A percentile compares a stretch with the other conserved stretches of the same genome.
phyloP scores from a whole-genome alignment of 1,140 invertebrate genomes.

The fruit fly (Drosophila melanogaster) region Release_6_plus_ISO1_MT NT_033779.5:10090501-10091000 shows the following conservation, averaged over 20 bases:
- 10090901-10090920: slow-evolving; percentile 32
- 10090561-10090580: background rate
- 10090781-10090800: slow-evolving; percentile 76
- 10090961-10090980: slow-evolving; percentile 11
- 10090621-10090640: slow-evolving; percentile 60
- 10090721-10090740: slow-evolving; percentile 1
- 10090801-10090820: slow-evolving; percentile 66
- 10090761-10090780: slow-evolving; percentile 81
- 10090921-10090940: slow-evolving; percentile 27
- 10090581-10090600: too few species aligned
- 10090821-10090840: slow-evolving; percentile 35
- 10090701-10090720: slow-evolving; percentile 61
- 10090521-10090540: too few species aligned
- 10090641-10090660: slow-evolving; percentile 38
- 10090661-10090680: slow-evolving; percentile 50
- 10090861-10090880: slow-evolving; percentile 17
- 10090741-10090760: slow-evolving; percentile 43
- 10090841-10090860: slow-evolving; percentile 27
- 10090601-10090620: slow-evolving; percentile 24
- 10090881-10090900: slow-evolving; percentile 36
- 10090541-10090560: too few species aligned
- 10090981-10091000: background rate
- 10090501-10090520: background rate
- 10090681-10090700: slow-evolving; percentile 53
- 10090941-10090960: slow-evolving; percentile 7